phyloP scores from a whole-genome alignment of 2,888 invertebrate species.

The Unio pictorum region DNA sequence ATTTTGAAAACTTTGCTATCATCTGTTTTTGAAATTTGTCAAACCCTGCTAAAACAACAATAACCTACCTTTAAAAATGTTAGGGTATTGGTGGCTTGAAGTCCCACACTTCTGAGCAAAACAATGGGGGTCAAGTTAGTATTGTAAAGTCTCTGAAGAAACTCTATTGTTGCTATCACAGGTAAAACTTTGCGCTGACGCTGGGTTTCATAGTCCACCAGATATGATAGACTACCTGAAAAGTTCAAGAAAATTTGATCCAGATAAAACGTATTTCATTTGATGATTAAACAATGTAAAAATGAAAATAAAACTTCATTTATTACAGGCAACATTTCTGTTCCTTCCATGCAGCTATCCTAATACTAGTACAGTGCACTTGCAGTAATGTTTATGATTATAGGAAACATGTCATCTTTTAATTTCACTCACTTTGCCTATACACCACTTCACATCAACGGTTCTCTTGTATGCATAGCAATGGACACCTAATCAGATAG shows the following conservation, averaged over 20 bases:
- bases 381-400: too few species aligned
- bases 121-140: conserved; percentile 79
- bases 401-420: too few species aligned
- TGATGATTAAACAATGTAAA: not conserved
- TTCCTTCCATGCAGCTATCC: not conserved
- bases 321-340: not conserved
- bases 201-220: conserved; percentile 87
- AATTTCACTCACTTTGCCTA: too few species aligned
- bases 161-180: conserved; percentile 89
- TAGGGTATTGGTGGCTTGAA: conserved; percentile 75
- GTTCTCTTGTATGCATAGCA: too few species aligned
- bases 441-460: too few species aligned
- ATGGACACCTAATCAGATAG: too few species aligned
- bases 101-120: conserved; percentile 84
- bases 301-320: not conserved
- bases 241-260: not conserved
- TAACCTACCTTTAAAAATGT: conserved; percentile 53
- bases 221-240: conserved; percentile 79
- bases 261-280: not conserved
- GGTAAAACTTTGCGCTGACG: conserved; percentile 91
- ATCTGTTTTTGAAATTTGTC: not conserved
- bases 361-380: not conserved
- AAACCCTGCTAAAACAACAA: not conserved
- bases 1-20: not conserved
- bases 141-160: conserved; percentile 87